These are phyloP conservation scores for Platycnemis pennipes DNA, from an alignment of 2,888 invertebrate species.

Conservation along the genomic window DNA sequence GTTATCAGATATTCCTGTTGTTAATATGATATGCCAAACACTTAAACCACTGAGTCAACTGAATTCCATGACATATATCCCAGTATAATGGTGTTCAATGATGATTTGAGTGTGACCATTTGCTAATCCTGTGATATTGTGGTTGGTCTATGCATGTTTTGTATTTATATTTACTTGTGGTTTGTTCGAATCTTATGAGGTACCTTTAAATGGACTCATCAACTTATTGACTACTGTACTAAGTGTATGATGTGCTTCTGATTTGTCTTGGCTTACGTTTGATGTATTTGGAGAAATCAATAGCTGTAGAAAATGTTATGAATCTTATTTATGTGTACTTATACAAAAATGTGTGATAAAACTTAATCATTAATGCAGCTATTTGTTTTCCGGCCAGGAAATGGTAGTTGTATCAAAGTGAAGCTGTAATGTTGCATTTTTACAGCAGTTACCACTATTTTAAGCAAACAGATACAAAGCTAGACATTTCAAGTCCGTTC, in stretches of 20 bases:
- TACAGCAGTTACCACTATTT: neutral
- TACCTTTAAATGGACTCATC: neutral
- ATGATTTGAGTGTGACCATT: neutral
- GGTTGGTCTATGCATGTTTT: constrained; percentile 12
- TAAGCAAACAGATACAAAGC: neutral
- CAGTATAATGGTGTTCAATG: neutral
- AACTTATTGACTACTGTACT: neutral
- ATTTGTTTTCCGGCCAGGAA: neutral
- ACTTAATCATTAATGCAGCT: neutral
- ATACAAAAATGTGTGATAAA: neutral
- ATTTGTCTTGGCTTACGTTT: neutral
- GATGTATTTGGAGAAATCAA: neutral
- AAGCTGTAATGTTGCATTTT: neutral
- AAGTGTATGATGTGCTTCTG: neutral
- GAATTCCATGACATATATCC: neutral
- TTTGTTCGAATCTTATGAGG: constrained; percentile 21
- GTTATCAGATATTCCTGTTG: constrained; percentile 1
- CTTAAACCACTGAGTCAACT: neutral
- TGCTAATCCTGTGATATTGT: constrained; percentile 52
- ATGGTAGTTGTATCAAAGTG: neutral
- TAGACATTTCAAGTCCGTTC: neutral
- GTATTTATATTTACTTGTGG: neutral
- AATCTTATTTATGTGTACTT: neutral
- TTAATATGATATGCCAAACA: neutral
- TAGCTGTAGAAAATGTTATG: neutral